Evolutionary conservation across 2,797 vertebrate species (phyloP).

Genomic region (Siniperca undulata): DNA sequence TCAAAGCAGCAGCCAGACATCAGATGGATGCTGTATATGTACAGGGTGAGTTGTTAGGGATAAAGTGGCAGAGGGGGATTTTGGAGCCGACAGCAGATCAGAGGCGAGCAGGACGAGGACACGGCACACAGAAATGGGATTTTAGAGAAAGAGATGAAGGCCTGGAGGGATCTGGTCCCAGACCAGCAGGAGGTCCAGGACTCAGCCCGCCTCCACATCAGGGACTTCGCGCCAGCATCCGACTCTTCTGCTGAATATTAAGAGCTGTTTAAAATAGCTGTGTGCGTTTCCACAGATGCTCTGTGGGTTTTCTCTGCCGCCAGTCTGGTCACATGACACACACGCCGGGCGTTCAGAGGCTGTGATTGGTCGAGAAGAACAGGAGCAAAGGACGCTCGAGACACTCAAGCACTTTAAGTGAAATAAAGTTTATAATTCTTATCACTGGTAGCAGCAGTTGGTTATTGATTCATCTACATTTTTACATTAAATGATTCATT

Average conservation of each 20-base stretch:
- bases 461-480: no score
- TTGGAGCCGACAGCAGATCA: slow-evolving; percentile 20
- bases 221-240: neutral
- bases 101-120: slow-evolving; percentile 8
- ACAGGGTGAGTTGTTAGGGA: neutral
- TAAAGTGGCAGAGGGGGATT: neutral
- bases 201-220: neutral
- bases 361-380: neutral
- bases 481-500: no score
- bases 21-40: neutral
- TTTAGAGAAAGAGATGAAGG: neutral
- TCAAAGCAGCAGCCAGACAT: neutral
- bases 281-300: neutral
- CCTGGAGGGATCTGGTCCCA: slow-evolving; percentile 32
- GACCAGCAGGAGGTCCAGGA: slow-evolving; percentile 28
- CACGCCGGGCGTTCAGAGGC: neutral
- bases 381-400: neutral
- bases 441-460: no score
- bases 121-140: slow-evolving; percentile 19
- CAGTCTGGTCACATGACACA: neutral
- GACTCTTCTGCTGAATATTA: neutral
- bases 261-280: neutral
- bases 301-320: neutral
- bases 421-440: no score
- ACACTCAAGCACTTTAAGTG: no score